Evolutionary conservation across 2,113 vertebrate species (phyloP), one percentile per base, ranked within the genome.

Genomic region (Greenwoodochromis staneri): DNA sequence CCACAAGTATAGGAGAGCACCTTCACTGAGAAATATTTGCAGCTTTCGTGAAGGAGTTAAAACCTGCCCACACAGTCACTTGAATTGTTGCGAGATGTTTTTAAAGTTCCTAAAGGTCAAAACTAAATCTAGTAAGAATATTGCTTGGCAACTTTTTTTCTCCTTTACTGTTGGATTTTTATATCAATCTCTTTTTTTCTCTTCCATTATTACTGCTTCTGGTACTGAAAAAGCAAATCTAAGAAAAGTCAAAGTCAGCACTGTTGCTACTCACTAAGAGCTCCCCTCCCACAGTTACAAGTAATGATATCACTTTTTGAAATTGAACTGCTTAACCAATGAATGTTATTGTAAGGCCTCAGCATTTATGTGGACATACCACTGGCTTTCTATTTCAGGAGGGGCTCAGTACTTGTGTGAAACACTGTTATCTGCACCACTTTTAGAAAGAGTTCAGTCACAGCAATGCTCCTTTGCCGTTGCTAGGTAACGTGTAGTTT

Each of bases 401-500:
- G 71, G 76, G 6, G 19, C 38, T 51, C 42, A 7, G 17, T 54
- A 78, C 17, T 73, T 5, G 7, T 84, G n/a, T 34, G 45, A 91
- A 91, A 81, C 53, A 51, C 31, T 84, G 84, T 54, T 36, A 88
- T 89, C 85, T 54, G 36, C 5, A 3, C 54, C 51, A 27, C 31
- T 47, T 73, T 57, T 82, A 82, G 49, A 88, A 85, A 83, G 82
- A 61, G 36, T 85, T 21, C 13, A 47, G 83, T 84, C 66, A 73
- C 17, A 49, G 80, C 71, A 45, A 29, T 83, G 51, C 36, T 83
- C 69, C 40, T n/a, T 82, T 24, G 13, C 80, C 1, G 88, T 94
- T 95, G 92, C 93, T 92, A 89, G 88, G 93, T 85, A 91, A 94
- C 92, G 5, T 84, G 27, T 85, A 53, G 38, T 92, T 91, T 85